Base-by-base conservation (phyloP, 2,888 invertebrate genomes). In the Aplocera efformata region DNA sequence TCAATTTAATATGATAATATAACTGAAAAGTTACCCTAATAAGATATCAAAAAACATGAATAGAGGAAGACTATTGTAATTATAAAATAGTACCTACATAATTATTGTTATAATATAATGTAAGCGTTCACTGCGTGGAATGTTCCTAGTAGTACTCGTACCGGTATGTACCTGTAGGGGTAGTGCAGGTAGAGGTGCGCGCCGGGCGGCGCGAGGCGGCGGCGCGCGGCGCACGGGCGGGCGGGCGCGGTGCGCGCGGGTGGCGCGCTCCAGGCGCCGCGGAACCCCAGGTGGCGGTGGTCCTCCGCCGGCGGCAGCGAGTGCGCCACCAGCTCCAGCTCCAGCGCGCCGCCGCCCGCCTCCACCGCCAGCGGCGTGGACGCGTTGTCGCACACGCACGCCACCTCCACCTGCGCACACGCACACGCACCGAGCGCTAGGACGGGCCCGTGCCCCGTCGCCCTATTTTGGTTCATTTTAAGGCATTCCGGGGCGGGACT, bases 331-430 rank as follows among this genome's bases (percentile, higher is more conserved):
- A 96, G 94, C 57, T 92, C 92, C 41, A 96, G 80, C 79, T 96
- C 95, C 64, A 96, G 84, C 28, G 92, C 91, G 6, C 71, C 70
- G 9, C 79, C 78, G 10, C 64, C 65, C 10, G 69, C 62, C 46
- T 51, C 58, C 38, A 80, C 33, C 10, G 52, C 58, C 53, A 81
- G 64, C 44, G 80, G 77, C 10, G 75, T 58, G 33, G 69, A 88
- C 39, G 83, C 79, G 72, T 95, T 94, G 83, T 95, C 95, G 75
- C 96, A 96, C 50, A 95, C 88, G 72, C 96, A 96, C 29, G 93
- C 94, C 60, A 93, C 79, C 22, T 93, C 93, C 50, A 94, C 80
- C 82, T 82, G 5, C 13, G 5, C 13, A 17, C 13, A 17, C 13
- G 5, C 13, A 17, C 13, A 17, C 13, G 5, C 13, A 17, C 13